Conservation (phyloP, 2,797 vertebrate species). For the Falco biarmicus region DNA sequence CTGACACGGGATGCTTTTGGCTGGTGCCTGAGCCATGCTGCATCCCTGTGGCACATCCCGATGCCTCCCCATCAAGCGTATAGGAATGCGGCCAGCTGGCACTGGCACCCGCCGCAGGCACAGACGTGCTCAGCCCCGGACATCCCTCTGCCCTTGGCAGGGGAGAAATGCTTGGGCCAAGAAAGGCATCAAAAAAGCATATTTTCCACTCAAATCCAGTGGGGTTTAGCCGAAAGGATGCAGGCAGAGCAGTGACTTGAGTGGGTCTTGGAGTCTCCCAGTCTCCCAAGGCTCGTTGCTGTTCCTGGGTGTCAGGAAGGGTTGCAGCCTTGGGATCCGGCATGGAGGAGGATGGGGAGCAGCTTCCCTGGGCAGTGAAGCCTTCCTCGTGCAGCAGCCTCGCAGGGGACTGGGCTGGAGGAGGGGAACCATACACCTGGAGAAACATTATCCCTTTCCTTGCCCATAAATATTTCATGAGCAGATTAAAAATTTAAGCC, state of each 20-base stretch:
- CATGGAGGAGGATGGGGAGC: not conserved
- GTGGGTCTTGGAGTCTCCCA: not conserved
- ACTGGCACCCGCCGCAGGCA: not conserved
- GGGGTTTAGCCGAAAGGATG: not conserved
- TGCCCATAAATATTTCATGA: slow-evolving; percentile 77
- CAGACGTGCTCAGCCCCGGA: accelerated
- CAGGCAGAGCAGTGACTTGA: not conserved
- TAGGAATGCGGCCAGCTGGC: not conserved
- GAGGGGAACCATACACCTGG: slow-evolving; percentile 48
- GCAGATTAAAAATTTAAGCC: slow-evolving; percentile 79
- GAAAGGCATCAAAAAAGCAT: not conserved
- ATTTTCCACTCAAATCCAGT: not conserved
- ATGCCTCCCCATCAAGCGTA: not conserved
- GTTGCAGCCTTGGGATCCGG: not conserved
- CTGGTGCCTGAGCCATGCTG: not conserved
- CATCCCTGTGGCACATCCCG: not conserved
- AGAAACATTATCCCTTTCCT: slow-evolving; percentile 71
- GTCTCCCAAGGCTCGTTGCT: not conserved
- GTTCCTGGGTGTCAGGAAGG: not conserved
- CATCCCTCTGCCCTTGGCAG: not conserved
- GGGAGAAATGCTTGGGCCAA: not conserved
- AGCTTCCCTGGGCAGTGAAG: not conserved
- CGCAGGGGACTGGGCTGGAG: not conserved
- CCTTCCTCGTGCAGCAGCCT: not conserved
- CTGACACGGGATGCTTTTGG: not conserved